These are phyloP conservation scores for Drosophila bifasciata DNA, from an alignment of 1,140 invertebrate species.

Conservation along the genomic window DNA sequence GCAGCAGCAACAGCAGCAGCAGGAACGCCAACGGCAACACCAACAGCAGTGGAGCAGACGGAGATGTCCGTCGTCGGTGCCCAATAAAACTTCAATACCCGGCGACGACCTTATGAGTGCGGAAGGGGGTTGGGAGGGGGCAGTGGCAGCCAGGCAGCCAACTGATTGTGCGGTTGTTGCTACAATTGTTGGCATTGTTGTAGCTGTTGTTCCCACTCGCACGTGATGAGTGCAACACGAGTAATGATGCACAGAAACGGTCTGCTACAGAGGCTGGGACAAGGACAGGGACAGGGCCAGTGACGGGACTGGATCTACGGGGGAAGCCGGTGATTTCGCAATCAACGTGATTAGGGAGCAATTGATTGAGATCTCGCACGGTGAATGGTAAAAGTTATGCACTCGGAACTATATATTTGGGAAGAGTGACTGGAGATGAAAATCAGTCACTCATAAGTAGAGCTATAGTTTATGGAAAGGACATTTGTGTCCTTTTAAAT, in stretches of 20 bases:
- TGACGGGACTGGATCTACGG: background rate
- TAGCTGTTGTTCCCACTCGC: constrained; percentile 45
- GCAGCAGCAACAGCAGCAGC: constrained; percentile 8
- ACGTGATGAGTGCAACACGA: constrained; percentile 62
- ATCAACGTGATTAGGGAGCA: constrained; percentile 50
- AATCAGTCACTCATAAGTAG: too few species aligned
- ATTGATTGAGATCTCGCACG: constrained; percentile 33
- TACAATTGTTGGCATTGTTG: constrained; percentile 74
- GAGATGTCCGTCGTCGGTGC: constrained; percentile 40
- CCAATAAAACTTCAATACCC: constrained; percentile 79
- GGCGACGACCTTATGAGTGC: constrained; percentile 43
- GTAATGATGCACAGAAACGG: constrained; percentile 32
- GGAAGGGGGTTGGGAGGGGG: background rate
- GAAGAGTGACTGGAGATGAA: background rate
- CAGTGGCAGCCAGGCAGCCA: constrained; percentile 2
- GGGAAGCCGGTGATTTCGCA: constrained; percentile 46
- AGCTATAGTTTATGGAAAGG: too few species aligned
- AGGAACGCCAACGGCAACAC: constrained; percentile 5
- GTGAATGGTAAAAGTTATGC: constrained; percentile 1
- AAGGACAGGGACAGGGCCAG: background rate
- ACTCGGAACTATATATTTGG: background rate
- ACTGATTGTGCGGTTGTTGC: constrained; percentile 78
- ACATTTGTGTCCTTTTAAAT: too few species aligned
- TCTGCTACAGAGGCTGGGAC: background rate
- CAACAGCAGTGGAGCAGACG: constrained; percentile 5